phyloP scores from a whole-genome alignment of 2,888 invertebrate species.

The Colostygia pectinataria region DNA sequence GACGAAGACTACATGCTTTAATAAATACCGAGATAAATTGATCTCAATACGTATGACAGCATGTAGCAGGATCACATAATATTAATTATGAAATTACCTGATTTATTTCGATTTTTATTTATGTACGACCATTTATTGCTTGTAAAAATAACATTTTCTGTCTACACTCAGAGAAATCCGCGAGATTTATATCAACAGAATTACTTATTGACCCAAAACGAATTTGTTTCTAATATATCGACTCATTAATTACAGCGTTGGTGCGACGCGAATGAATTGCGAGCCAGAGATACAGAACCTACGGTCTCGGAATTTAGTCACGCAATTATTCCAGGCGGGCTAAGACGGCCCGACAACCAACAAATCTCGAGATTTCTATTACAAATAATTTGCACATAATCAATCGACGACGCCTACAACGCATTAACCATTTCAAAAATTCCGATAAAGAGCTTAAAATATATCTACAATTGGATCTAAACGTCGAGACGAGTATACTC shows the following conservation, averaged over 20 bases:
- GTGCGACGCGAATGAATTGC: slow-evolving; percentile 62
- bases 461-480: slow-evolving; percentile 70
- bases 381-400: slow-evolving; percentile 58
- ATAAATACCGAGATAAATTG: too few relatives aligned
- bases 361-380: slow-evolving; percentile 56
- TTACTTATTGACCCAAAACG: slow-evolving; percentile 60
- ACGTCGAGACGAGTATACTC: slow-evolving; percentile 69
- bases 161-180: slow-evolving; percentile 35
- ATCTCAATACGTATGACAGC: too few relatives aligned
- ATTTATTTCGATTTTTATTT: too few relatives aligned
- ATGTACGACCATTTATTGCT: too few relatives aligned
- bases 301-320: slow-evolving; percentile 61
- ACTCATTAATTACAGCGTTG: slow-evolving; percentile 64
- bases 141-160: not conserved
- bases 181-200: slow-evolving; percentile 49
- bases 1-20: too few relatives aligned
- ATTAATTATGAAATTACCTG: too few relatives aligned
- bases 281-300: slow-evolving; percentile 56
- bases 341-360: slow-evolving; percentile 43
- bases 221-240: slow-evolving; percentile 64
- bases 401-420: slow-evolving; percentile 44
- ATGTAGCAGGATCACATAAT: too few relatives aligned
- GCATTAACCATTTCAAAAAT: slow-evolving; percentile 12
- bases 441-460: slow-evolving; percentile 41
- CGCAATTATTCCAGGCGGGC: slow-evolving; percentile 59